Base-by-base conservation (phyloP, 1,140 invertebrate genomes). In the Glossosoma conforme region DNA sequence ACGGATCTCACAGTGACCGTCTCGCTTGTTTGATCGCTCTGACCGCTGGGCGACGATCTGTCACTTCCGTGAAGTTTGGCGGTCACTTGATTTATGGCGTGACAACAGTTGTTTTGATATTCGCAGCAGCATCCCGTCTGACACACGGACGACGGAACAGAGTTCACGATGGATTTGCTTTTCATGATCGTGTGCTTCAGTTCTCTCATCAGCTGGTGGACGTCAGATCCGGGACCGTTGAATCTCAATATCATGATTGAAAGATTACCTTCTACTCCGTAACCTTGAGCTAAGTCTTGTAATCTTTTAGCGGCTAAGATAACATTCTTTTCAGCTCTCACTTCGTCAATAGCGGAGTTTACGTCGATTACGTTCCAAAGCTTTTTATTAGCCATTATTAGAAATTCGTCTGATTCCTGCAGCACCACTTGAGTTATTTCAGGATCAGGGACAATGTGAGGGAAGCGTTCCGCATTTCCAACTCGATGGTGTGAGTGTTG, bases 201-300 rank as follows among this genome's bases (percentile, higher is more conserved):
- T 61, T 89, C 87, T 38, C 81, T 72, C 77, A 88, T 87, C n/a
- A 89, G 64, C 33, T 83, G 70, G 65, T 87, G 84, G 4, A 86
- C 78, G 60, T 87, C 83, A 2, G 80, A 77, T 15, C 77, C 75
- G 5, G 78, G 66, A 15, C 79, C 73, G 45, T 81, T 79, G 52
- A 91, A 81, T 44, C 84, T 71, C 3, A 91, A 74, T 1, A 91
- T 82, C 14, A 90, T 78, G 13, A 91, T 77, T 48, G 86, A 90
- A 1, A 91, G 62, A 67, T 89, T 90, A 45, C 89, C 84, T 59
- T 87, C 83, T 4, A 84, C 83, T 0, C 86, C 86, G 62, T 90
- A 89, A 57, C 86, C 84, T 67, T 91, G 87, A 2, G 86, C 86
- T 21, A 90, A 69, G 67, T 91, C 87, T 64, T 90, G 84, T 18